Percentiles rank a stretch among this genome's conserved stretches.
phyloP scores from a whole-genome alignment of 2,113 vertebrate species.

The Myotis brandtii region DNA sequence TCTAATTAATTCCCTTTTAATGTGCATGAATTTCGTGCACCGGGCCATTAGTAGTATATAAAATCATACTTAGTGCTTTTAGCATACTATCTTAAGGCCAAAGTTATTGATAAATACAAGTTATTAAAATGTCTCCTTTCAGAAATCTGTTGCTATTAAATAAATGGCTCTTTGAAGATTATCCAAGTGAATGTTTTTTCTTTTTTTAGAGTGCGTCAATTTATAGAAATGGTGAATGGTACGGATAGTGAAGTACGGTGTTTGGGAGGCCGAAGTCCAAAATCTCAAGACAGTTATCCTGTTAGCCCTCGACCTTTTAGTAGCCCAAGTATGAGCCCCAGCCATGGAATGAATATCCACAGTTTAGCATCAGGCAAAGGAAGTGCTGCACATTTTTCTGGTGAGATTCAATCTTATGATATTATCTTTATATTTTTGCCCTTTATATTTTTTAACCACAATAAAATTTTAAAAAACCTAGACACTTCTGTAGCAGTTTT shows the following conservation, averaged over 20 bases:
- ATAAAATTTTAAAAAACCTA: background rate
- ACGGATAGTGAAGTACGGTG: constrained; percentile 99
- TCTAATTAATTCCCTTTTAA: too few relatives aligned
- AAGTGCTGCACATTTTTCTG: constrained; percentile 92
- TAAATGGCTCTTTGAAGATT: background rate
- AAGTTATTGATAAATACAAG: background rate
- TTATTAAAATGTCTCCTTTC: background rate
- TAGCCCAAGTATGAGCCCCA: constrained; percentile 94
- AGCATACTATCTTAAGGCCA: background rate
- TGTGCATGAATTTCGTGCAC: too few relatives aligned
- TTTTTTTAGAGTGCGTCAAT: constrained; percentile 95
- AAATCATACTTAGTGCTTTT: background rate
- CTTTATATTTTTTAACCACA: background rate
- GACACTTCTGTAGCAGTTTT: background rate
- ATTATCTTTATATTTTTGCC: background rate
- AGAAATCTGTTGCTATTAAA: background rate
- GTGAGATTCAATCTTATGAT: constrained; percentile 78
- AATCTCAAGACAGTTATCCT: constrained; percentile 98
- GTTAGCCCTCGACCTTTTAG: constrained; percentile 95
- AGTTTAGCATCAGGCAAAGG: constrained; percentile 90
- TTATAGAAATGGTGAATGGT: constrained; percentile 99
- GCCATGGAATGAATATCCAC: constrained; percentile 89
- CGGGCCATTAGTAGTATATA: background rate
- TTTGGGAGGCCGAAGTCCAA: constrained; percentile 97
- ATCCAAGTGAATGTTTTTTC: constrained; percentile 68